Evolutionary conservation across 53 echinoderm and acorn worm genomes (phyloP), one percentile per base, ranked within the genome.

Genomic region (Antedon mediterranea): DNA sequence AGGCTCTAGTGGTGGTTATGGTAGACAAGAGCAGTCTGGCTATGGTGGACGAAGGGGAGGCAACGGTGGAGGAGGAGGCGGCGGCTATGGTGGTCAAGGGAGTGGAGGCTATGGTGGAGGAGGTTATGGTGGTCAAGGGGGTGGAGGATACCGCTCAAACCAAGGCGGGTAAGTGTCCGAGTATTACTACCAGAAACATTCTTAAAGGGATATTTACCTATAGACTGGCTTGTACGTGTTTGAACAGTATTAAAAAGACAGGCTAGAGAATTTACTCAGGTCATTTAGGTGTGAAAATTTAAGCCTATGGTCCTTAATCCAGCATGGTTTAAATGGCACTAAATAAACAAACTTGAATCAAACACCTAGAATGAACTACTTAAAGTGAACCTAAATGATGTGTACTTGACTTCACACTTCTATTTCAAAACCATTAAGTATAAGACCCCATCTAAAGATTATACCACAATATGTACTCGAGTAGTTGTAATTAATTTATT

Each of bases 91-190:
- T 5, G 78, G 82, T 9, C 31, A 27, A 0, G 75, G 82, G n/a
- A 32, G 83, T 3, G 82, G 34, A 29, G 73, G 87, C 30, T 87
- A 83, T 72, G 74, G 20, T 2, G 57, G 57, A 57, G 57, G 57
- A 41, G 41, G 41, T 5, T 41, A 41, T 5, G 41, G 5, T 41
- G 5, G 5, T 41, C 13, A 41, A 13, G 57, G 9, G 11, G 11
- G 37, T 37, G 4, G 11, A 37, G 37, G 11, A 37, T 37, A 37
- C 37, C 11, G 37, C 4, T 37, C 37, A 37, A 37, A 6, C 4
- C 37, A 37, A 37, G n/a, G n/a, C n/a, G n/a, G n/a, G n/a, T n/a
- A n/a, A n/a, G n/a, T n/a, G n/a, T n/a, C n/a, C n/a, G n/a, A n/a
- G n/a, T n/a, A n/a, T n/a, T n/a, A n/a, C n/a, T n/a, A 13, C 41